phyloP scores from a whole-genome alignment of 1,140 invertebrate species.

The Zophobas morio region DNA sequence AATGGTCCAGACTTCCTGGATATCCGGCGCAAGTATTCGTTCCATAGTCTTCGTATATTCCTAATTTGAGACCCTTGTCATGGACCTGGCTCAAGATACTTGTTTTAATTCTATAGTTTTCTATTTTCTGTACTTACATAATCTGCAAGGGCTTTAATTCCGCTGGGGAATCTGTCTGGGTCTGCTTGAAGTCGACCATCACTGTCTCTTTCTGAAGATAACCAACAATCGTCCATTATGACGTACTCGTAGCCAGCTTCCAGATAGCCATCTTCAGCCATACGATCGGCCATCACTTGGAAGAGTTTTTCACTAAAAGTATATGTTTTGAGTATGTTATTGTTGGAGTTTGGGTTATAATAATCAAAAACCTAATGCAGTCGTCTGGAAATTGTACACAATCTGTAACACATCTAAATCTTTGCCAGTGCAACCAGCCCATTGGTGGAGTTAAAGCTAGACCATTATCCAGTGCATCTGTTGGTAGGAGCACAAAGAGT shows the following conservation, averaged over 20 bases:
- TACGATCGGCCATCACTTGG: slow-evolving; percentile 81
- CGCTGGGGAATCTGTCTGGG: slow-evolving; percentile 83
- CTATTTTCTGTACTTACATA: slow-evolving; percentile 75
- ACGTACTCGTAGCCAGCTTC: slow-evolving; percentile 89
- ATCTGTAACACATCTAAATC: slow-evolving; percentile 79
- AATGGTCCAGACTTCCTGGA: slow-evolving; percentile 83
- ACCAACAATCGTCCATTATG: slow-evolving; percentile 92
- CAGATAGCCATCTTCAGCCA: slow-evolving; percentile 84
- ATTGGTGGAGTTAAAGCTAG: slow-evolving; percentile 75
- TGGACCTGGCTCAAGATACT: slow-evolving; percentile 75
- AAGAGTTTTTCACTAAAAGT: slow-evolving; percentile 84
- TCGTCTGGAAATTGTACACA: slow-evolving; percentile 76
- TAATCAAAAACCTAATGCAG: slow-evolving; percentile 72
- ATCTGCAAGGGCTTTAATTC: slow-evolving; percentile 83
- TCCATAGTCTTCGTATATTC: slow-evolving; percentile 91
- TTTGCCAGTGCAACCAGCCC: slow-evolving; percentile 84
- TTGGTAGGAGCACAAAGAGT: not conserved
- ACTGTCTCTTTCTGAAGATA: slow-evolving; percentile 76
- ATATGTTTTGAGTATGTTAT: not conserved
- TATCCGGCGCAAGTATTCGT: slow-evolving; percentile 87
- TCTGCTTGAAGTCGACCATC: slow-evolving; percentile 81
- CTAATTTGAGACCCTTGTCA: slow-evolving; percentile 84
- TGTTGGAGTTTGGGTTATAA: slow-evolving; percentile 4
- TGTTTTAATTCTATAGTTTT: not conserved
- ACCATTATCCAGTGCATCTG: slow-evolving; percentile 69